Evolutionary conservation across 2,888 invertebrate genomes (phyloP), one percentile per base, ranked within the genome.

Genomic region (Lepidochrysops patricia): DNA sequence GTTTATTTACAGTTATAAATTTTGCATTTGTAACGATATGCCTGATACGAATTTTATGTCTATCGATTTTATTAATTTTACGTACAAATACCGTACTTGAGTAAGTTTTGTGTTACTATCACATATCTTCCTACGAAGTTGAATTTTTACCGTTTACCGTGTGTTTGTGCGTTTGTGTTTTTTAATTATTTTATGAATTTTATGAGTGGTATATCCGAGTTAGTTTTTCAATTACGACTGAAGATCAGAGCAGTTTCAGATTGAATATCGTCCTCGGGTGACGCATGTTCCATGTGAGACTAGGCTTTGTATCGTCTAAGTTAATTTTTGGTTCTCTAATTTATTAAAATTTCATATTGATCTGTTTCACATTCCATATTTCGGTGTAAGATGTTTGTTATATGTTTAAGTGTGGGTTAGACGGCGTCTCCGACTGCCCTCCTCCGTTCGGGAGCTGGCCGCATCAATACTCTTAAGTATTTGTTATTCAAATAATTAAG

Each of bases 401-500:
- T 74, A 75, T 66, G 65, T 70, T 68, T 71, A 70, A 68, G 72
- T 73, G 77, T 79, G 76, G 77, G 75, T 77, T 77, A 67, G 69
- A 71, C 68, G 65, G 68, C 68, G 67, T 67, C 65, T 66, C 66
- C 63, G 66, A 19, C 52, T 52, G 27, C 52, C 50, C 37, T 57
- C 37, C 43, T n/a, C 54, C 29, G 25, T 64, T 67, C 62, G 63
- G 67, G 65, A 63, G 65, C 62, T 43, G 57, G 35, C 43, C 52
- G 52, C 62, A 67, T 69, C 64, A 73, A 74, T 74, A 75, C 73
- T 74, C 74, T 67, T 77, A 80, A 72, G 71, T 75, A 82, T 81
- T 87, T 87, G 88, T 89, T 87, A 87, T 82, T 84, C 87, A 84
- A 82, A 77, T 82, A 84, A 71, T 82, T 89, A 89, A 87, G 87